Percentiles rank a stretch among this genome's conserved stretches.
These are phyloP conservation scores for Horisme vitalbata DNA, from an alignment of 2,888 invertebrate species.

Conservation along the genomic window DNA sequence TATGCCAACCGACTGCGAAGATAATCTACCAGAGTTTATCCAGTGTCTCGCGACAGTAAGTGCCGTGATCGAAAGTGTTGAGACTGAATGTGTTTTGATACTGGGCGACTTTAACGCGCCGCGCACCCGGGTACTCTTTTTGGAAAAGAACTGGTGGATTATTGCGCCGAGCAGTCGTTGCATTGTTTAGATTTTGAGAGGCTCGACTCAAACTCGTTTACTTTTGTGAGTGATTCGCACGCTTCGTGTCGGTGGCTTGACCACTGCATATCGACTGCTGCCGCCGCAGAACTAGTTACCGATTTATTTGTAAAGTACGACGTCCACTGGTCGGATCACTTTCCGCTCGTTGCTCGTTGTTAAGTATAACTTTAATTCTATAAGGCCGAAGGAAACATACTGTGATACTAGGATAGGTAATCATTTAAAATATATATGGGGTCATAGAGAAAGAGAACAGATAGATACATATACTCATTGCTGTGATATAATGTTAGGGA, in stretches of 20 bases:
- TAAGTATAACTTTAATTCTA: no score
- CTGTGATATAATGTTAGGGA: no score
- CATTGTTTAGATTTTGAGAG: no score
- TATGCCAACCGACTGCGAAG: slow-evolving; percentile 24
- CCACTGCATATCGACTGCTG: slow-evolving; percentile 18
- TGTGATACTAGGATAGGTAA: no score
- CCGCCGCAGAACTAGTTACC: slow-evolving; percentile 5
- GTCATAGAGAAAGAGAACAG: no score
- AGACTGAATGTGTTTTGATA: slow-evolving; percentile 9
- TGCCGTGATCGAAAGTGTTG: slow-evolving; percentile 21
- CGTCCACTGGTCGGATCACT: neutral
- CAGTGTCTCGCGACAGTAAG: slow-evolving; percentile 26
- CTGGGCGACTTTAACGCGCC: slow-evolving; percentile 31
- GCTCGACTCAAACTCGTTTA: no score
- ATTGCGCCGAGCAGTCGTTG: slow-evolving; percentile 22
- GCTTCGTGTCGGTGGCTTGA: slow-evolving; percentile 27
- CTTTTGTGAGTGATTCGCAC: no score
- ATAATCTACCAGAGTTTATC: slow-evolving; percentile 31
- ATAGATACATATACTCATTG: no score
- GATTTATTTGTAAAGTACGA: slow-evolving; percentile 10
- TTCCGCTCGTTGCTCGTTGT: no score
- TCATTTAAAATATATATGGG: no score
- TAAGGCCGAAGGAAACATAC: no score
- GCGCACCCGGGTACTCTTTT: slow-evolving; percentile 29
- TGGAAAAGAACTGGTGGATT: slow-evolving; percentile 14